Evolutionary conservation across 2,888 invertebrate species (phyloP).

Genomic region (Neuroscelio doddi): DNA sequence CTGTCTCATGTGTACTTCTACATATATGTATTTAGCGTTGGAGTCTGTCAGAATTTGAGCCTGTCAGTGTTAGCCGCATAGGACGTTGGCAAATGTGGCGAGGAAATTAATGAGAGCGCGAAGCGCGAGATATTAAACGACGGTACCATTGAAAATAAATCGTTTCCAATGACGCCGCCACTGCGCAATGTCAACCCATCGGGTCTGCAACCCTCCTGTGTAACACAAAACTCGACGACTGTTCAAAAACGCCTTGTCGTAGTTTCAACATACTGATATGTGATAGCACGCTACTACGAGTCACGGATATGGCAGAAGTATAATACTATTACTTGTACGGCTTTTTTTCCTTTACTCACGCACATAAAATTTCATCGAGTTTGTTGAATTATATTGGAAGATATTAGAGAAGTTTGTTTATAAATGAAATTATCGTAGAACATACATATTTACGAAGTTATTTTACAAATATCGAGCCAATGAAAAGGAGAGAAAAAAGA

Average conservation of each 20-base stretch:
- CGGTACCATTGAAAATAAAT: conserved; percentile 58
- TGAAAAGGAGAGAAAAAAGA: no score
- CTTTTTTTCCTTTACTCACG: conserved; percentile 24
- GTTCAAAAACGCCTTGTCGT: conserved; percentile 41
- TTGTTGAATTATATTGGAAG: neutral
- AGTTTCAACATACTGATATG: conserved; percentile 43
- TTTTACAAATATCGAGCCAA: no score
- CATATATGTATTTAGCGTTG: no score
- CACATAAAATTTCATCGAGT: conserved; percentile 9
- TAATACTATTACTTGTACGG: conserved; percentile 47
- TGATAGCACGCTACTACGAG: conserved; percentile 39
- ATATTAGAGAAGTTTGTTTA: no score
- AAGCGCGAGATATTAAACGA: conserved; percentile 53
- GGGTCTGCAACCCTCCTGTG: conserved; percentile 16
- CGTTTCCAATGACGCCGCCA: conserved; percentile 46
- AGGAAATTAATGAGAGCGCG: conserved; percentile 58
- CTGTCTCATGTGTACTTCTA: conserved; percentile 49
- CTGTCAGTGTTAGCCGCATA: neutral
- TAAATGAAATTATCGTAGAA: no score
- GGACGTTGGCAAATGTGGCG: conserved; percentile 29
- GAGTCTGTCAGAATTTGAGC: no score
- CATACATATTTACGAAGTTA: no score
- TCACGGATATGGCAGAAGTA: conserved; percentile 39
- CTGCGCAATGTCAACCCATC: conserved; percentile 16
- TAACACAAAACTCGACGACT: conserved; percentile 29